These are phyloP conservation scores for Prochilodus magdalenae DNA, from an alignment of 2,113 vertebrate genomes.

Conservation along the genomic window DNA sequence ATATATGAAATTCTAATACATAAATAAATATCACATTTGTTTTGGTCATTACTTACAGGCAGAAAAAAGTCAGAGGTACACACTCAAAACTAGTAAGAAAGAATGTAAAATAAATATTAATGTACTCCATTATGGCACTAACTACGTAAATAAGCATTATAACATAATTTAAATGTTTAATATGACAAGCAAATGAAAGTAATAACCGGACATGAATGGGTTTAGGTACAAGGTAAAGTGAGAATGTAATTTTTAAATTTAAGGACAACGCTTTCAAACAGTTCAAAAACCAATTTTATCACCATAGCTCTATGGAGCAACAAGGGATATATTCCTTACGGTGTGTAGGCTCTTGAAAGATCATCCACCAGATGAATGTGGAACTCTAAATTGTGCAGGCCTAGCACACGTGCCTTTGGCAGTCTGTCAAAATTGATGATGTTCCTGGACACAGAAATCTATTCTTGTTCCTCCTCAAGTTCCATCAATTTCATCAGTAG, in stretches of 20 bases:
- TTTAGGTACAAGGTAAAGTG: too few species aligned
- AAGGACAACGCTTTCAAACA: not conserved
- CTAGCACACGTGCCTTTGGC: slow-evolving; percentile 12
- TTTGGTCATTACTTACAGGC: too few species aligned
- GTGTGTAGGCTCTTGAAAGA: slow-evolving; percentile 3
- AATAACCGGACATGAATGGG: too few species aligned
- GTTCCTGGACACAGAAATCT: slow-evolving; percentile 21
- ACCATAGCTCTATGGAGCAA: slow-evolving; percentile 9
- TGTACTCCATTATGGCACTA: too few species aligned
- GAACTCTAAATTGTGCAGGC: slow-evolving; percentile 12
- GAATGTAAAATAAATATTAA: too few species aligned
- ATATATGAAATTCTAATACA: too few species aligned
- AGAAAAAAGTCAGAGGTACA: too few species aligned
- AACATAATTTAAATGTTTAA: too few species aligned
- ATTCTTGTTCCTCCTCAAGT: slow-evolving; percentile 19
- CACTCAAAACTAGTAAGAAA: too few species aligned
- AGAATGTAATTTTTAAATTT: not conserved
- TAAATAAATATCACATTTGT: too few species aligned
- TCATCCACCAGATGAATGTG: slow-evolving; percentile 14
- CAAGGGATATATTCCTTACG: not conserved
- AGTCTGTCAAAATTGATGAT: slow-evolving; percentile 20
- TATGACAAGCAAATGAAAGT: too few species aligned
- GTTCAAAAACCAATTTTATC: not conserved
- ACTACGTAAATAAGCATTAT: too few species aligned
- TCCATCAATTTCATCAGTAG: slow-evolving; percentile 38